Evolutionary conservation across 53 echinoderm and acorn worm species (phyloP), one percentile per base, ranked within the genome.

Genomic region (Actinopyga echinites): DNA sequence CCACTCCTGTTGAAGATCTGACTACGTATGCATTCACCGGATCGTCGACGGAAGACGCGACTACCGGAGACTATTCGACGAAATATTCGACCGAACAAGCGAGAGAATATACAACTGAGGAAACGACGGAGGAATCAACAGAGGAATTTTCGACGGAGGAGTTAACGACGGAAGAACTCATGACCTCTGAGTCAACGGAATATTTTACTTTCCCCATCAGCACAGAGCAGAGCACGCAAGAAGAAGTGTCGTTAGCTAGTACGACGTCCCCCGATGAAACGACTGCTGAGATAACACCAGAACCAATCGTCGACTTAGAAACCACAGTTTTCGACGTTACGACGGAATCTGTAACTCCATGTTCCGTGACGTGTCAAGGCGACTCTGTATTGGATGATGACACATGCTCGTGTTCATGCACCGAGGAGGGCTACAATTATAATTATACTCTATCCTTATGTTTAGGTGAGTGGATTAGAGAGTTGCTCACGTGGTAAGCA

Each of bases 381-480:
- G 69, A 26, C 38, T 38, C 40, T 24, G 12, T 37, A 24, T 8
- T 82, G 24, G 42, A 82, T 35, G 20, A 64, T 30, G 64, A 17
- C n/a, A 43, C 26, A 24, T 82, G 82, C 19, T 7, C 38, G 5
- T 82, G 82, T 33, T 20, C 19, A 23, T 82, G 82, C 42, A 42
- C 32, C 17, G 33, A 63, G 30, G 82, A 52, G 28, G 63, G 45
- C n/a, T 64, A 65, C 32, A 65, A 21, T 9, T 30, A 82, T 40
- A 64, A 82, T 43, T 65, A 69, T n/a, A 69, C 69, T 42, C 44
- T 42, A 23, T 69, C 69, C 1, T 22, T 40, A 35, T 69, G 69
- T 69, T 7, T 69, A 21, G 69, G 69, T 69, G 20, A 38, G 69
- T 44, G 4, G 42, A 1, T 43, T 0, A 30, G 13, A 0, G n/a